Conservation (phyloP, 2,113 vertebrate species). For the Clarias macrocephalus region DNA sequence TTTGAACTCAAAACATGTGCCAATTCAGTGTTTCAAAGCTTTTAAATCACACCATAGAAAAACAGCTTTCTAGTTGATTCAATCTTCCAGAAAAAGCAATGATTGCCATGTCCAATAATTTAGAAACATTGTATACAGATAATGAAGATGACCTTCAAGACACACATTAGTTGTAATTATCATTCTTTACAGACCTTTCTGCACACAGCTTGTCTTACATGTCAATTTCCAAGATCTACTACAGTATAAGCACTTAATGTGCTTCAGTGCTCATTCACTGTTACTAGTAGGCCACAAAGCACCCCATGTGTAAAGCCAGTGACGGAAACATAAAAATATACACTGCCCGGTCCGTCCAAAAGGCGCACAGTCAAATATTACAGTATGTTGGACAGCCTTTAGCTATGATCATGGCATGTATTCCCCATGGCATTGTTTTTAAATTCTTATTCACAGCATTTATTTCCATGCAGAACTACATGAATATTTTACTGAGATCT, state of each 20-base stretch:
- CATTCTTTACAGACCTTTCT: not conserved
- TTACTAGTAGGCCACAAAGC: slow-evolving; percentile 63
- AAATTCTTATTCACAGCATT: no score
- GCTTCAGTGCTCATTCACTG: not conserved
- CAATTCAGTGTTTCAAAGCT: not conserved
- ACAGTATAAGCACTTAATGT: not conserved
- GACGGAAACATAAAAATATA: not conserved
- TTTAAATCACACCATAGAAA: not conserved
- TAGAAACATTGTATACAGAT: not conserved
- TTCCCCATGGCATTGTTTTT: no score
- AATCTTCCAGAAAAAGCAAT: not conserved
- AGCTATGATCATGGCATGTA: no score
- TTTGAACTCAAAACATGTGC: not conserved
- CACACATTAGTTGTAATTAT: not conserved
- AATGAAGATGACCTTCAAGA: not conserved
- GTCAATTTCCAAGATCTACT: not conserved
- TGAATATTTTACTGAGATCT: no score
- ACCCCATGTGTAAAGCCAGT: slow-evolving; percentile 26
- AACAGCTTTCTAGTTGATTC: not conserved
- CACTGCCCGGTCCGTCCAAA: no score
- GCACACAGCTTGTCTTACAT: not conserved
- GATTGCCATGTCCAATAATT: not conserved
- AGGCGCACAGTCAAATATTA: no score
- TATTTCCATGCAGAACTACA: no score
- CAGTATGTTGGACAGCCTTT: no score